Evolutionary conservation across 2,113 vertebrate species (phyloP).

Genomic region (Coreoperca whiteheadi): DNA sequence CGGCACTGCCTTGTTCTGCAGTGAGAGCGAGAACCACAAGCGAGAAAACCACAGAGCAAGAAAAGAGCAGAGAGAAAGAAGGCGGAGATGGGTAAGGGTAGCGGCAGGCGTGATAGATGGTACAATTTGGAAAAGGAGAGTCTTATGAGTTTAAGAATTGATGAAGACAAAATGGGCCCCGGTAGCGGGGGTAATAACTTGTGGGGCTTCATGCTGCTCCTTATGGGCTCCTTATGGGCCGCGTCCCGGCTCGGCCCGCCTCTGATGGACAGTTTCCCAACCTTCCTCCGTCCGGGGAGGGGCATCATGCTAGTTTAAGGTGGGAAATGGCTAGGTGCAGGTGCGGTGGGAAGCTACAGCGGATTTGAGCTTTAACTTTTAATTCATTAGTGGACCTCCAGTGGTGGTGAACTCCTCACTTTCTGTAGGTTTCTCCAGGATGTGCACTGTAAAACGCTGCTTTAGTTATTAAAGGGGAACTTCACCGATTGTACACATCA

Average conservation of each 20-base stretch:
- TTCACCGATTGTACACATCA: not conserved
- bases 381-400: not conserved
- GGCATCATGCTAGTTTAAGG: not conserved
- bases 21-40: conserved; percentile 37
- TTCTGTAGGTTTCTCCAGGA: not conserved
- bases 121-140: conserved; percentile 82
- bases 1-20: conserved; percentile 69
- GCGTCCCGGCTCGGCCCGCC: conserved; percentile 59
- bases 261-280: conserved; percentile 68
- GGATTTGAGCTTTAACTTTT: conserved; percentile 23
- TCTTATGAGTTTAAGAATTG: conserved; percentile 86
- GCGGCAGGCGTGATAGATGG: conserved; percentile 81
- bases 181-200: conserved; percentile 81
- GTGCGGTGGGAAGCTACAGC: conserved; percentile 19
- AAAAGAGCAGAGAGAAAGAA: conserved; percentile 44
- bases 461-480: not conserved
- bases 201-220: conserved; percentile 75
- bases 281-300: conserved; percentile 49
- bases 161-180: conserved; percentile 84
- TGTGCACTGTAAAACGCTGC: not conserved
- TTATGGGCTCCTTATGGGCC: conserved; percentile 76
- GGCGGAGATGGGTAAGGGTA: conserved; percentile 45
- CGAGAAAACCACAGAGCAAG: conserved; percentile 49
- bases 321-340: conserved; percentile 17
- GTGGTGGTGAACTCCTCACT: not conserved